phyloP scores from a whole-genome alignment of 1,140 invertebrate species.

The Pemphigus obesinymphae region DNA sequence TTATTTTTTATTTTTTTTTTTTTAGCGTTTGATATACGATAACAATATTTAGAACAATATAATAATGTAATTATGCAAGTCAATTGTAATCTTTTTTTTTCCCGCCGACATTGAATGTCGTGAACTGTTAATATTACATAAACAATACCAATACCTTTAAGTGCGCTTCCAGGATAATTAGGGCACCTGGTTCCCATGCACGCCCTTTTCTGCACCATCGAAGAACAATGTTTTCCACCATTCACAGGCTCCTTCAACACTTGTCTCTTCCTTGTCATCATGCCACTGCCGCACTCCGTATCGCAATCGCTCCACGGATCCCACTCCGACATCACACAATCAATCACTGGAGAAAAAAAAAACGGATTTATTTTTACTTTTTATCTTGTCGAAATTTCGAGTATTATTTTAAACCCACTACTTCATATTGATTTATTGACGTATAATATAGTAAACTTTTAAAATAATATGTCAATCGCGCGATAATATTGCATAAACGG shows the following conservation, averaged over 20 bases:
- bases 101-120: no score
- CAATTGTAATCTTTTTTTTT: no score
- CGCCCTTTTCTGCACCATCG: slow-evolving; percentile 64
- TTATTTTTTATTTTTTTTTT: no score
- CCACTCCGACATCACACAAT: slow-evolving; percentile 73
- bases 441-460: no score
- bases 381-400: not conserved
- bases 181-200: slow-evolving; percentile 68
- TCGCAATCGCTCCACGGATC: slow-evolving; percentile 70
- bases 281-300: slow-evolving; percentile 68
- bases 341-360: slow-evolving; percentile 61
- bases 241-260: slow-evolving; percentile 63
- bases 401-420: not conserved
- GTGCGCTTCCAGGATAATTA: slow-evolving; percentile 61
- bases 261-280: slow-evolving; percentile 62
- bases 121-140: no score
- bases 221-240: slow-evolving; percentile 70
- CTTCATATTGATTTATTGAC: no score
- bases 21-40: no score
- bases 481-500: not conserved
- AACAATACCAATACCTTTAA: slow-evolving; percentile 57
- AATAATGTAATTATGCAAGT: no score
- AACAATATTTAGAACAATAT: no score
- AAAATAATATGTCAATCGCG: no score
- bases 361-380: not conserved